Base-by-base conservation (phyloP, 2,113 vertebrate genomes). In the Tympanuchus pallidicinctus region DNA sequence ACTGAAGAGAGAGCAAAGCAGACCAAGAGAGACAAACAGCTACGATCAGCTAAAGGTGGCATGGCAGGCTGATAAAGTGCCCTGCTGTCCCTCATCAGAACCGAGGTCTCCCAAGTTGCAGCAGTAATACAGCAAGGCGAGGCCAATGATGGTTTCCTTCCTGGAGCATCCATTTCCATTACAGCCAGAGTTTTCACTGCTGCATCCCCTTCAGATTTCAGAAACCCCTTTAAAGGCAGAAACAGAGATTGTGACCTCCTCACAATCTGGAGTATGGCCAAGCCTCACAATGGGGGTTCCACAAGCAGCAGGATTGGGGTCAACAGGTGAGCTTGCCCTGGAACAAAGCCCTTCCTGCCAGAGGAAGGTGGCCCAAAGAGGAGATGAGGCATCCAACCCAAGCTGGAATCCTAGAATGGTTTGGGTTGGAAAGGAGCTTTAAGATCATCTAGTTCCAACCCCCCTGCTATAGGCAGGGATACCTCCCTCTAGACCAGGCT, bases 31-130 rank as follows among this genome's bases (percentile, higher is more conserved):
- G 75, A 21, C 48, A 48, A 47, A 42, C 16, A 22, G 47, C 24
- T 0, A 0, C 48, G 47, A 14, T 21, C 3, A 38, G 86, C 7
- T 2, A 50, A 63, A n/a, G 3, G 32, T 0, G 1, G 28, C 48
- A 42, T 0, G 47, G 28, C 36, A 16, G 18, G 40, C 56, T 57
- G 69, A 30, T 13, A 22, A 40, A n/a, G 10, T 1, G 7, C 13
- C 7, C 27, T 6, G 32, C 34, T 7, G 9, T 19, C 32, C 38
- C 15, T n/a, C 13, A 47, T 45, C 63, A 32, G 69, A 34, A 24
- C 27, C 32, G 3, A 6, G 54, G 27, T 18, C 27, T 32, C 40
- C 10, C 7, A 43, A 6, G 36, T 32, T 9, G 15, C 32, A n/a
- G 57, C 57, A 11, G 40, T 56, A 47, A 20, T 25, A 9, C 4